Evolutionary conservation across 2,888 invertebrate species (phyloP).

Genomic region (Lasioglossum marginatum): DNA sequence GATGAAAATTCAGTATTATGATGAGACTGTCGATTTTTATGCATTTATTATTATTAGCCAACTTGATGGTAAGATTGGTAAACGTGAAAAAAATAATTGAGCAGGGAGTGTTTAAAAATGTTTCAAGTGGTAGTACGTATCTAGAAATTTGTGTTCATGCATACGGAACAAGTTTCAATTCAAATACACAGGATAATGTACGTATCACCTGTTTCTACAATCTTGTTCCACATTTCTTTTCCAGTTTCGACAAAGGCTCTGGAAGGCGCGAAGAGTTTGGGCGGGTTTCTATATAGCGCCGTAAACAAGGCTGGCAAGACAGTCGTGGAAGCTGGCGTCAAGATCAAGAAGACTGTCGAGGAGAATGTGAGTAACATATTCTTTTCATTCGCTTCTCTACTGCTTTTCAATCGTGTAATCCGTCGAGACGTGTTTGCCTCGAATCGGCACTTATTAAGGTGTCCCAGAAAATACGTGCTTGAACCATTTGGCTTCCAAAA

Average conservation of each 20-base stretch:
- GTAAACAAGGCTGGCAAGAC: constrained; percentile 98
- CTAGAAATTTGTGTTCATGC: not conserved
- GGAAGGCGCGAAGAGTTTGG: constrained; percentile 95
- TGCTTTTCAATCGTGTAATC: constrained; percentile 2
- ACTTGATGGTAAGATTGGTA: too few relatives aligned
- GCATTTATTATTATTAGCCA: too few relatives aligned
- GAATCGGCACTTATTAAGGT: not conserved
- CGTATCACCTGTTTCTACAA: constrained; percentile 24
- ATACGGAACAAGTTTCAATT: constrained; percentile 8
- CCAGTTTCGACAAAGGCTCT: constrained; percentile 95
- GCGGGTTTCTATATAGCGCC: constrained; percentile 96
- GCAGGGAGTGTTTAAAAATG: not conserved
- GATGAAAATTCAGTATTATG: too few relatives aligned
- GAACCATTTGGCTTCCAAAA: not conserved
- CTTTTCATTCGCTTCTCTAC: constrained; percentile 1
- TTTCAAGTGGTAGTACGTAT: not conserved
- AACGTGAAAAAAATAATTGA: too few relatives aligned
- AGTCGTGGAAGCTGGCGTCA: constrained; percentile 95
- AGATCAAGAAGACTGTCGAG: constrained; percentile 98
- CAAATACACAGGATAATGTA: not conserved
- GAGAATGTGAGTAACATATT: constrained; percentile 91
- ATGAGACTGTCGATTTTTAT: too few relatives aligned
- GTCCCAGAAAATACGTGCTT: not conserved
- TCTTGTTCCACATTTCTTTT: constrained; percentile 48
- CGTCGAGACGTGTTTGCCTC: not conserved